Evolutionary conservation across 2,113 vertebrate species (phyloP).

Genomic region (Oryctolagus cuniculus): mOryCun1.1 NC_091433.1:131126001-131126500

Average conservation of each 20-base stretch:
- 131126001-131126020: slow-evolving; percentile 68
- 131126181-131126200: not conserved
- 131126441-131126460: slow-evolving; percentile 3
- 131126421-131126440: not conserved
- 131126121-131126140: not conserved
- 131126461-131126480: not conserved
- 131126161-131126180: not conserved
- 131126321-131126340: not conserved
- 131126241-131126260: not conserved
- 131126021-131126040: slow-evolving; percentile 48
- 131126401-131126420: not conserved
- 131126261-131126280: not conserved
- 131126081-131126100: slow-evolving; percentile 15
- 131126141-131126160: not conserved
- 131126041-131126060: not conserved
- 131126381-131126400: not conserved
- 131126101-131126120: slow-evolving; percentile 18
- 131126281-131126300: not conserved
- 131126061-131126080: not conserved
- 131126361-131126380: not conserved
- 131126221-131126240: not conserved
- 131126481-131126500: not conserved
- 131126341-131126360: not conserved
- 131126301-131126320: not conserved
- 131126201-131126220: not conserved